These are phyloP conservation scores for Serilophus lunatus DNA, from an alignment of 2,113 vertebrate genomes.

Conservation along the genomic window DNA sequence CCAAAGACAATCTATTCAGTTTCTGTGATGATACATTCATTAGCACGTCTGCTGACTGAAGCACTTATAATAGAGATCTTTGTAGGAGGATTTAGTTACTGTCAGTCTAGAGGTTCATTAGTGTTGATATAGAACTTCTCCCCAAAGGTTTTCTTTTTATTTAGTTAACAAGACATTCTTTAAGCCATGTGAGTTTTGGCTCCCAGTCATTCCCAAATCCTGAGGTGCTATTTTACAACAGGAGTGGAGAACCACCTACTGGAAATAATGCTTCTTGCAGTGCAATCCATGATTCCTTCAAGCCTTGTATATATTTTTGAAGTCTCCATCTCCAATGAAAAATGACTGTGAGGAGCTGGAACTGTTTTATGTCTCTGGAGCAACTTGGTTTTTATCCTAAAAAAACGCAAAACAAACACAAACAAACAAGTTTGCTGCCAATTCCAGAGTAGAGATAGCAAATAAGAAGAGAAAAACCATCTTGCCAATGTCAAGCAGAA, in stretches of 20 bases:
- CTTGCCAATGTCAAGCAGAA: background rate
- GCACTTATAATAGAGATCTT: background rate
- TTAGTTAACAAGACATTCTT: background rate
- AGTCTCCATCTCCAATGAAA: background rate
- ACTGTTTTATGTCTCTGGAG: background rate
- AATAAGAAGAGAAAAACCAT: background rate
- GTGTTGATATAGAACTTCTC: background rate
- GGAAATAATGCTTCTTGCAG: background rate
- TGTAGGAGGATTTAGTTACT: background rate
- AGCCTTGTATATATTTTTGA: background rate
- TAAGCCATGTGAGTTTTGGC: background rate
- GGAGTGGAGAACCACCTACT: background rate
- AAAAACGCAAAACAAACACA: background rate
- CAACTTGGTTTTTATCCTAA: background rate
- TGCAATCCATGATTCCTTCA: background rate
- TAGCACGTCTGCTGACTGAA: background rate
- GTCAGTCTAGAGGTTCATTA: background rate
- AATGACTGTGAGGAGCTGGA: background rate
- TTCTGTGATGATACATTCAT: constrained; percentile 1
- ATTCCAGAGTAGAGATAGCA: background rate
- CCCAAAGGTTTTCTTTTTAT: background rate
- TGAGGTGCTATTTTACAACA: background rate
- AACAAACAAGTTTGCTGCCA: background rate
- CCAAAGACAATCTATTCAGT: background rate
- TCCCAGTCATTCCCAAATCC: background rate